Base-by-base conservation (phyloP, 35 echinoderm and acorn worm genomes). In the Ophiothrix spiculata region DNA sequence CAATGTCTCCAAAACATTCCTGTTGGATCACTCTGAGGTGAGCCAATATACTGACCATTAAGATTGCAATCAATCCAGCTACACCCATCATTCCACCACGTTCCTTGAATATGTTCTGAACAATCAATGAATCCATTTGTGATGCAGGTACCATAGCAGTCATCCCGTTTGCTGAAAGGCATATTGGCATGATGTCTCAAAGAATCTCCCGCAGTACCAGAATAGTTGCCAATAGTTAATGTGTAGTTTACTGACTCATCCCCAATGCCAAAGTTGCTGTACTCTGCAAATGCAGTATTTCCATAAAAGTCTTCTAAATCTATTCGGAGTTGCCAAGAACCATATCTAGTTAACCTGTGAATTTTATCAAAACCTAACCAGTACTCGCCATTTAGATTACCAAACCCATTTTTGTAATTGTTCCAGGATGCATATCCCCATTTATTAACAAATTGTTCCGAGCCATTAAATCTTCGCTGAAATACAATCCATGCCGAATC, bases 311-410 rank as follows among this genome's bases (percentile, higher is more conserved):
- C 77, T 60, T 60, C 32, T 23, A 87, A 32, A 64, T 87, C 86
- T 4, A 87, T 37, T 32, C 86, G 33, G 2, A 87, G 86, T 36
- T 87, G 33, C 11, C 60, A 78, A 32, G 78, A 25, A 60, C 75
- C 76, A 1, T 60, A 16, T 11, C 36, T 12, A 0, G 45, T 79
- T 35, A 87, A 37, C 33, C 42, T 39, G 33, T 78, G 32, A 0
- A 87, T 79, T 37, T 78, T 79, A 36, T 80, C 45, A 17, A 45
- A 32, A 4, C 86, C 86, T 15, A 87, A 56, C 86, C 86, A 87
- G n/a, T 56, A 80, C 74, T 87, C 76, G 31, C 86, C 86, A 32
- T 56, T 25, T 31, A 87, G 14, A 19, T 87, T 36, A 17, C 86
- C 86, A 80, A 87, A 87, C 19, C 86, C 86, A 10, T 54, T 34